Percentiles rank a stretch among this genome's conserved stretches.
Evolutionary conservation across 2,888 invertebrate genomes (phyloP).

Genomic region (Mythimna impura): DNA sequence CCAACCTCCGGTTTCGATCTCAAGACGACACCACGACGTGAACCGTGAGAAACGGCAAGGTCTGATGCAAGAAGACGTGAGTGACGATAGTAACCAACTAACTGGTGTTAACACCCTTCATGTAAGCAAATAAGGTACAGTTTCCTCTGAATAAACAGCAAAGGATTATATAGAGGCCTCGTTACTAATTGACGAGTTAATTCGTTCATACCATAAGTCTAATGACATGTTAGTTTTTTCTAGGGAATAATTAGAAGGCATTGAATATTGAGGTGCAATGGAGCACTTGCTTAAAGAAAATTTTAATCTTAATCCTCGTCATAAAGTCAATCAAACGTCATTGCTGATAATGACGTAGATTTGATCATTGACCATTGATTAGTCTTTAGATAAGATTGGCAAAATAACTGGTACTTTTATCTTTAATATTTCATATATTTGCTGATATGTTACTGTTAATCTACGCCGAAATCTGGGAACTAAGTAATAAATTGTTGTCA

Average conservation of each 20-base stretch:
- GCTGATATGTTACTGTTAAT: constrained; percentile 19
- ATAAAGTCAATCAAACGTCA: constrained; percentile 16
- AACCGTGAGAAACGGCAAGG: constrained; percentile 80
- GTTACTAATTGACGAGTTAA: constrained; percentile 67
- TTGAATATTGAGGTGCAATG: constrained; percentile 33
- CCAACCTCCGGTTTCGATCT: constrained; percentile 80
- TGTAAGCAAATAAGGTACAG: constrained; percentile 49
- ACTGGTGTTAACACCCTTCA: constrained; percentile 45
- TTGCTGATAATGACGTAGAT: constrained; percentile 26
- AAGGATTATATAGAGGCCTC: constrained; percentile 37
- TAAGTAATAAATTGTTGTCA: constrained; percentile 26
- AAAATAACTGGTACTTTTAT: constrained; percentile 28
- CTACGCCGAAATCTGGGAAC: constrained; percentile 24
- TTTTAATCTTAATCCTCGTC: constrained; percentile 11
- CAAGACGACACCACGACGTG: constrained; percentile 74
- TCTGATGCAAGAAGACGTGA: constrained; percentile 76
- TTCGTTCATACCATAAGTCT: constrained; percentile 56
- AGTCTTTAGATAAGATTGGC: constrained; percentile 39
- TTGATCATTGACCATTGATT: constrained; percentile 22
- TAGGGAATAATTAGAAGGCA: constrained; percentile 28
- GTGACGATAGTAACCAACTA: constrained; percentile 54
- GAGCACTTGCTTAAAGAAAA: constrained; percentile 24
- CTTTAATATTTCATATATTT: constrained; percentile 26
- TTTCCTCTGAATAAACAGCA: constrained; percentile 47
- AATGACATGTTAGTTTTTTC: constrained; percentile 41